These are phyloP conservation scores for Propithecus perrieri DNA, from an alignment of 2,797 vertebrate genomes.

Conservation along the genomic window DNA sequence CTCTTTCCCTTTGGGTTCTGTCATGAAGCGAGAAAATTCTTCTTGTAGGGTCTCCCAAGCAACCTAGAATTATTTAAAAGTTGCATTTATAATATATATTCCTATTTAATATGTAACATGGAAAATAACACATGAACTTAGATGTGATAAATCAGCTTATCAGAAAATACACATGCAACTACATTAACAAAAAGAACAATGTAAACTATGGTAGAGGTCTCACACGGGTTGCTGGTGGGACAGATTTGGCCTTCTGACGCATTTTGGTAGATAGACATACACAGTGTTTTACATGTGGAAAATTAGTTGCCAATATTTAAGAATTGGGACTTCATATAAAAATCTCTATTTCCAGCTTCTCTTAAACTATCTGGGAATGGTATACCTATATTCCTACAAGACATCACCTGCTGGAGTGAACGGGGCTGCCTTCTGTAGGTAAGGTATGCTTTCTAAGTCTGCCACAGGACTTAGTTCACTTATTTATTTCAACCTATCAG, in stretches of 20 bases:
- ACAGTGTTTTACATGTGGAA: background rate
- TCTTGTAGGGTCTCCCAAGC: constrained; percentile 99
- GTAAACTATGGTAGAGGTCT: background rate
- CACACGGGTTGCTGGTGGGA: background rate
- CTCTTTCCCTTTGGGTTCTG: constrained; percentile 96
- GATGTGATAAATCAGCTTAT: background rate
- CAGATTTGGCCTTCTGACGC: background rate
- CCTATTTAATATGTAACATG: background rate
- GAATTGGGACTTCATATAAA: background rate
- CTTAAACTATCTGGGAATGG: background rate
- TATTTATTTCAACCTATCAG: background rate
- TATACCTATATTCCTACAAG: background rate
- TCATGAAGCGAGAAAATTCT: constrained; percentile 98
- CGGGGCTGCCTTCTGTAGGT: background rate
- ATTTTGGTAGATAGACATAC: background rate
- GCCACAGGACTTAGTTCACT: background rate
- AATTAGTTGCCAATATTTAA: background rate
- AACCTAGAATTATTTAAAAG: constrained; percentile 86
- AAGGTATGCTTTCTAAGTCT: background rate
- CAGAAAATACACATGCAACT: background rate
- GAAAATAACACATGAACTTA: constrained; percentile 26
- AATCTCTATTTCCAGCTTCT: background rate
- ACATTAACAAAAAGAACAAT: background rate
- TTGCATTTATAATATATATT: background rate
- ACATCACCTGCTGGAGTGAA: background rate